Evolutionary conservation across 2,113 vertebrate genomes (phyloP).

Genomic region (Orientallactaga bullata): DNA sequence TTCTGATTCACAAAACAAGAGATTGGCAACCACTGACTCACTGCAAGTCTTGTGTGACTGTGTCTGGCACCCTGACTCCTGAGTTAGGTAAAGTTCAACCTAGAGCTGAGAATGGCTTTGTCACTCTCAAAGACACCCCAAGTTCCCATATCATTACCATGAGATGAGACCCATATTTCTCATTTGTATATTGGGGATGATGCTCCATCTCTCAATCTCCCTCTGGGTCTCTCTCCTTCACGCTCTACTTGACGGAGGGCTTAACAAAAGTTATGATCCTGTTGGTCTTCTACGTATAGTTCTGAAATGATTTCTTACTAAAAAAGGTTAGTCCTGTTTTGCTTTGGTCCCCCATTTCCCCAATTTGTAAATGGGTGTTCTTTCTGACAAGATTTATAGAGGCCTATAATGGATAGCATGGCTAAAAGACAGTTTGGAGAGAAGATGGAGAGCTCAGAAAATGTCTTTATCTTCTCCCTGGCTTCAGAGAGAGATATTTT

Average conservation of each 20-base stretch:
- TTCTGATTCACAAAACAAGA: too few relatives aligned
- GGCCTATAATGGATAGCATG: not conserved
- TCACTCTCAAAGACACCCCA: too few relatives aligned
- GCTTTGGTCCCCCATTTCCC: constrained; percentile 27
- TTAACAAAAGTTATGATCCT: constrained; percentile 19
- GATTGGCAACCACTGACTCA: too few relatives aligned
- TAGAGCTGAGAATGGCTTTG: too few relatives aligned
- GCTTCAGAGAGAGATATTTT: constrained; percentile 22
- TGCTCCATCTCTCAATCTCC: constrained; percentile 13
- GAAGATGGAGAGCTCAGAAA: constrained; percentile 9
- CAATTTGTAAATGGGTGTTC: constrained; percentile 20
- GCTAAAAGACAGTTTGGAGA: constrained; percentile 41
- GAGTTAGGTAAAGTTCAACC: too few relatives aligned
- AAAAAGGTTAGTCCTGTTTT: constrained; percentile 6
- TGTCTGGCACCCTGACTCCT: too few relatives aligned
- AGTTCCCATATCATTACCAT: too few relatives aligned
- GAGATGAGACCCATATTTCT: constrained; percentile 15
- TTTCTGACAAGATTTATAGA: constrained; percentile 54
- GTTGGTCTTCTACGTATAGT: constrained; percentile 33
- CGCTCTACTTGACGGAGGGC: not conserved
- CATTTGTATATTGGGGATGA: not conserved
- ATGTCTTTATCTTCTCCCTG: constrained; percentile 17
- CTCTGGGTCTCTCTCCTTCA: constrained; percentile 7
- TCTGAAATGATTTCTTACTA: constrained; percentile 46
- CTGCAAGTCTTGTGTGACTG: too few relatives aligned